Percentiles rank a stretch among this genome's conserved stretches.
Conservation (phyloP, 2,797 vertebrate species). For the Gambusia yucatana region DNA sequence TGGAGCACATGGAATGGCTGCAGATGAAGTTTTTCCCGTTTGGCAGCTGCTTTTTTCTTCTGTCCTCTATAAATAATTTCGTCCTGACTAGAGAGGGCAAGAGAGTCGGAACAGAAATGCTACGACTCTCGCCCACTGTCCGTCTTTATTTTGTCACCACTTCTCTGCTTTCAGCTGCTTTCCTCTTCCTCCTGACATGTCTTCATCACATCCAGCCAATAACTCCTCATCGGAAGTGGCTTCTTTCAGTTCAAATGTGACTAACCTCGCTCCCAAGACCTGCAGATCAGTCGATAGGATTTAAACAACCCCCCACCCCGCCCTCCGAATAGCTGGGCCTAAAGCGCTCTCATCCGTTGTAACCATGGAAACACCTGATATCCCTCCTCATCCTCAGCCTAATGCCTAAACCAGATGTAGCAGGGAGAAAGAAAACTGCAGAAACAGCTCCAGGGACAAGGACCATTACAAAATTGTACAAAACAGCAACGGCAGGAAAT, state of each 20-base stretch:
- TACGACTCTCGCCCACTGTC: slow-evolving; percentile 12
- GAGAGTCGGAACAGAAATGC: slow-evolving; percentile 3
- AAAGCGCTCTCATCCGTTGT: slow-evolving; percentile 50
- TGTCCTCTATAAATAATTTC: slow-evolving; percentile 54
- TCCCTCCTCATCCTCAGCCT: slow-evolving; percentile 45
- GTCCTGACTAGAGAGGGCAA: slow-evolving; percentile 22
- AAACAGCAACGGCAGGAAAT: slow-evolving; percentile 13
- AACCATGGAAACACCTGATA: slow-evolving; percentile 73
- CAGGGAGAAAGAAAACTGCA: background rate
- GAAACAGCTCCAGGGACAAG: background rate
- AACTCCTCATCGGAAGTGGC: slow-evolving; percentile 19
- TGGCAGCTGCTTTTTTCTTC: slow-evolving; percentile 7
- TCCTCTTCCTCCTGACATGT: slow-evolving; percentile 26
- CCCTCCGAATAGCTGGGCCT: slow-evolving; percentile 46
- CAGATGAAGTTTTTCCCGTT: slow-evolving; percentile 2
- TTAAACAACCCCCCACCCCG: slow-evolving; percentile 47
- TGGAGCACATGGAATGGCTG: background rate
- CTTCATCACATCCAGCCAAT: slow-evolving; percentile 43
- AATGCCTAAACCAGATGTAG: slow-evolving; percentile 31
- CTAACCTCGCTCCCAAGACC: slow-evolving; percentile 40
- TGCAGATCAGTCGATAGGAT: slow-evolving; percentile 40
- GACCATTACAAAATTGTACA: background rate
- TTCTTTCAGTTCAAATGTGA: slow-evolving; percentile 13
- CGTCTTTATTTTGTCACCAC: background rate
- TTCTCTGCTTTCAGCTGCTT: slow-evolving; percentile 35